Base-by-base conservation (phyloP, 92 coral and sea anemone species). In the Chrysogorgia sp. region DNA sequence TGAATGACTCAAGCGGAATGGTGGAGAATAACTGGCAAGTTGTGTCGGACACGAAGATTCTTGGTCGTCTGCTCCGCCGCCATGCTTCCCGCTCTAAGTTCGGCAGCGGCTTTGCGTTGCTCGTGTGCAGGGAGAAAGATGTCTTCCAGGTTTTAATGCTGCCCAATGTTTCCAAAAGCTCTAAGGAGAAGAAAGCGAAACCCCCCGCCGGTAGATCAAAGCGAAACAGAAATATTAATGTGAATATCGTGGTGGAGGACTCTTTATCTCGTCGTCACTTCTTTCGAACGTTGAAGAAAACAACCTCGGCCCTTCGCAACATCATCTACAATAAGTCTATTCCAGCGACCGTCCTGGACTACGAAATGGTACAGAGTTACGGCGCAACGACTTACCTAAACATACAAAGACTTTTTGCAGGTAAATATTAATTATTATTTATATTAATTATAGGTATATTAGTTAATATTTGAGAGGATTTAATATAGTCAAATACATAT, bases 191-290 rank as follows among this genome's bases (percentile, higher is more conserved):
- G 43, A 5, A 12, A 37, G 43, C 43, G 43, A 37, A 37, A 37
- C 12, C 5, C 12, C 43, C 6, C 43, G 6, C 5, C 12, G 5
- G 59, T 5, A 17, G 20, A 23, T 20, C 50, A 17, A 43, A 43
- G 50, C 17, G 10, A 9, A 17, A 43, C 50, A 9, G 50, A 43
- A 58, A 34, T 35, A 84, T 92, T 9, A 92, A 84, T 55, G 79
- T 92, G 3, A 92, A 92, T 53, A 90, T 92, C 28, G 63, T 92
- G 25, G 58, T 92, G 1, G 97, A 92, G 76, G 97, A 92, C 64
- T 88, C 97, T 0, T 77, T 90, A 23, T 92, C 97, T 41, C 80
- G 97, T 13, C 66, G 89, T 0, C 97, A 92, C 40, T 92, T 92
- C 59, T 92, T 91, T 71, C 66, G 97, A 9, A 71, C 87, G 33